Conservation (phyloP, 2,888 invertebrate genomes). For the Torymus tubicola region DNA sequence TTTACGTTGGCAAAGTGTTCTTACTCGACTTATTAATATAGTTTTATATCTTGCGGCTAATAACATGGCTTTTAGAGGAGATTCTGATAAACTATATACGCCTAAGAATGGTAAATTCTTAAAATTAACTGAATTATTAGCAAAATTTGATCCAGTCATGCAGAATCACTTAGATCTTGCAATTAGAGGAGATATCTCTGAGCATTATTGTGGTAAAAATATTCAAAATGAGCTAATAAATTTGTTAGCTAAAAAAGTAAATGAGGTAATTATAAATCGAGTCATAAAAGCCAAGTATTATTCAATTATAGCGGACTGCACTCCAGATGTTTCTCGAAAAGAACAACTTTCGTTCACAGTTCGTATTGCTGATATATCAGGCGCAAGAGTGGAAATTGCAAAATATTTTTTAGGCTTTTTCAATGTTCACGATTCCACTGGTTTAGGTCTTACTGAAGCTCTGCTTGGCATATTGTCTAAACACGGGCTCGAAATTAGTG, state of each 20-base stretch:
- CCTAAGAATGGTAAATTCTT: too few relatives aligned
- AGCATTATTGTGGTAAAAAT: constrained; percentile 15
- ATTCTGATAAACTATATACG: neutral
- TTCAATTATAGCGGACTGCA: constrained; percentile 27
- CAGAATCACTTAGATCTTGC: neutral
- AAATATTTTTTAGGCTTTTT: constrained; percentile 51
- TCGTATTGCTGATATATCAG: constrained; percentile 1
- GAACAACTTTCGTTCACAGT: constrained; percentile 10
- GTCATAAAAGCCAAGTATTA: neutral
- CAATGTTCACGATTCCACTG: constrained; percentile 36
- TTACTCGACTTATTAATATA: neutral
- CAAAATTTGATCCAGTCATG: too few relatives aligned
- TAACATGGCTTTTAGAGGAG: constrained; percentile 28
- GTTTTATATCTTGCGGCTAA: neutral
- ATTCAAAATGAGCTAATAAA: constrained; percentile 29
- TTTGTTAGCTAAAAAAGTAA: constrained; percentile 14
- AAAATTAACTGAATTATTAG: too few relatives aligned
- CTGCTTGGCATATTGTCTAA: constrained; percentile 63
- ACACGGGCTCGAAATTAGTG: constrained; percentile 63
- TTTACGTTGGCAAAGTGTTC: neutral
- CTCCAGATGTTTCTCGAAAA: constrained; percentile 13
- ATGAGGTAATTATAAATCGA: neutral
- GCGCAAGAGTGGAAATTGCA: constrained; percentile 15
- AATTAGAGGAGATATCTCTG: neutral
- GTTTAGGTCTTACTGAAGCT: constrained; percentile 58